phyloP scores from a whole-genome alignment of 1,140 invertebrate genomes.

The Conopomorpha cramerella region DNA sequence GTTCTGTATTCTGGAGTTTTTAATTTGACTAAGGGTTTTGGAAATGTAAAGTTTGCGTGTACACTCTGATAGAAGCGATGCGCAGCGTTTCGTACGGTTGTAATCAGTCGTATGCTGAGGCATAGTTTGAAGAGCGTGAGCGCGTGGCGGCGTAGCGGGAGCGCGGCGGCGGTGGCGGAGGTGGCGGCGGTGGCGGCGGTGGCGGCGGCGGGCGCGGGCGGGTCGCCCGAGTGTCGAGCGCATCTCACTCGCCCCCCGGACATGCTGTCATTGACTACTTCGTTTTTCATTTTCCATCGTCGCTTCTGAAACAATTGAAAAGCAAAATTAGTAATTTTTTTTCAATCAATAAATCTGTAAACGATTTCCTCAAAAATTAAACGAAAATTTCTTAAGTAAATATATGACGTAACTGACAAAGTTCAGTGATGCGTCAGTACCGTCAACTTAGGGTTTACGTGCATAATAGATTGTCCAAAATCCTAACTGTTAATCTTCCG shows the following conservation, averaged over 20 bases:
- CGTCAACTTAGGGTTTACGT: no score
- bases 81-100: constrained; percentile 13
- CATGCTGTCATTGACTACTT: constrained; percentile 49
- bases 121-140: constrained; percentile 51
- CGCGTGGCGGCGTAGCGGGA: constrained; percentile 10
- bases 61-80: constrained; percentile 20
- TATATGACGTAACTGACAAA: no score
- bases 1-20: constrained; percentile 47
- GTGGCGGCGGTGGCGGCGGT: constrained; percentile 16
- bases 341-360: no score
- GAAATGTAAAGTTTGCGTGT: constrained; percentile 41
- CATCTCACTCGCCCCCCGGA: constrained; percentile 48
- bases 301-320: constrained; percentile 38
- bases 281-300: constrained; percentile 49
- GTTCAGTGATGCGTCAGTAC: no score
- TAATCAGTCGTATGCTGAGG: constrained; percentile 30
- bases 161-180: constrained; percentile 3
- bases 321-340: no score
- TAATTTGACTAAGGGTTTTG: constrained; percentile 58
- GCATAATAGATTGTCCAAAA: no score
- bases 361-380: no score
- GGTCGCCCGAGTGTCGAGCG: constrained; percentile 29
- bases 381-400: no score
- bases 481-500: no score
- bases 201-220: constrained; percentile 21